These are phyloP conservation scores for Conger conger DNA, from an alignment of 2,113 vertebrate species.

Conservation along the genomic window DNA sequence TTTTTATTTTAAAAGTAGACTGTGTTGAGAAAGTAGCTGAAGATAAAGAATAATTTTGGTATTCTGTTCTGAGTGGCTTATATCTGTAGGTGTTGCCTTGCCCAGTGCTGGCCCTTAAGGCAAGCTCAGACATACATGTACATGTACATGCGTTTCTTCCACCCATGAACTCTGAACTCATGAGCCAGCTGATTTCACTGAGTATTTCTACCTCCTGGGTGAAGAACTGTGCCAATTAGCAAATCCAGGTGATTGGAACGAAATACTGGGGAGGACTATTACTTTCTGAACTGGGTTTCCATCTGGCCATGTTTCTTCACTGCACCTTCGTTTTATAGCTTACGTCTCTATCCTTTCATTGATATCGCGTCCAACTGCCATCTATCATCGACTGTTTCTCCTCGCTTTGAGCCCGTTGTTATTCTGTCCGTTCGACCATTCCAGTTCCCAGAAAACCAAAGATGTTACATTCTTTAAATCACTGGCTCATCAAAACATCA, in stretches of 20 bases:
- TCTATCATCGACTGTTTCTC: not conserved
- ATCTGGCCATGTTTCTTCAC: not conserved
- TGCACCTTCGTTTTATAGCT: not conserved
- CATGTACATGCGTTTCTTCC: no score
- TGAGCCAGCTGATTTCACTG: no score
- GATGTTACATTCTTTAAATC: not conserved
- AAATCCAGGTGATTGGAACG: no score
- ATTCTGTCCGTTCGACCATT: not conserved
- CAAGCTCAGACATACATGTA: not conserved
- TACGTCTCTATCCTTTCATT: not conserved
- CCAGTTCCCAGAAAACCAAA: slow-evolving; percentile 11
- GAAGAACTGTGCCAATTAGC: no score
- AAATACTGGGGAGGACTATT: no score
- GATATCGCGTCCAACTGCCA: not conserved
- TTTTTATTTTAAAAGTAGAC: not conserved
- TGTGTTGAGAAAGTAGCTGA: not conserved
- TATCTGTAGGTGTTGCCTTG: not conserved
- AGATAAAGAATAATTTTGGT: not conserved
- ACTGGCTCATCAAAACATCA: not conserved
- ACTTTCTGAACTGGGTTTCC: no score
- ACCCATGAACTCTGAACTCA: no score
- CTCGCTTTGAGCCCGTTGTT: not conserved
- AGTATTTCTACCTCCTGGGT: no score
- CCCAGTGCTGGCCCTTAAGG: not conserved
- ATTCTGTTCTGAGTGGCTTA: not conserved